Conservation (phyloP, 2,888 invertebrate genomes). For the Helleia helle region DNA sequence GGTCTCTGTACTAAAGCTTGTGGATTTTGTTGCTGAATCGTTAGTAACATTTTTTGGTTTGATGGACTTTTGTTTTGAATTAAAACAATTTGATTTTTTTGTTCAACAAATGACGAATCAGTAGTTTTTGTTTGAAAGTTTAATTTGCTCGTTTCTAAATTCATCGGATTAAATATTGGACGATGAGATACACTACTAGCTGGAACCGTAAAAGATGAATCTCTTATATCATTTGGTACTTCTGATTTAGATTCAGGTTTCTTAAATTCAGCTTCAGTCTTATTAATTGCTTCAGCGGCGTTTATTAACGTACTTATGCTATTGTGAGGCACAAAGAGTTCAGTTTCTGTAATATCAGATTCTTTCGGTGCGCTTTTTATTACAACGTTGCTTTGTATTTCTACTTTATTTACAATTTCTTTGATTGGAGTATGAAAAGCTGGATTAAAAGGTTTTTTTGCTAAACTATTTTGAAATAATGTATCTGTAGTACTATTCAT, state of each 20-base stretch:
- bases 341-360: constrained; percentile 23
- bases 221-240: constrained; percentile 30
- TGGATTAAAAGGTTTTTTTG: constrained; percentile 33
- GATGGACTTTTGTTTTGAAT: constrained; percentile 49
- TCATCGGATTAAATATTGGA: constrained; percentile 40
- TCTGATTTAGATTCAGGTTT: constrained; percentile 39
- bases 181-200: constrained; percentile 20
- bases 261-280: constrained; percentile 39
- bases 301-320: constrained; percentile 44
- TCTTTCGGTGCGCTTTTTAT: constrained; percentile 49
- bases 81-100: constrained; percentile 55
- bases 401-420: constrained; percentile 36
- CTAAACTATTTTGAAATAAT: constrained; percentile 27
- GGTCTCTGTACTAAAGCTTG: constrained; percentile 53
- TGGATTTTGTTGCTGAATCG: constrained; percentile 52
- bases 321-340: constrained; percentile 19
- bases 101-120: constrained; percentile 41
- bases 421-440: constrained; percentile 29
- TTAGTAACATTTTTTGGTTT: constrained; percentile 53
- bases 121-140: constrained; percentile 40
- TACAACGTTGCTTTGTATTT: constrained; percentile 60
- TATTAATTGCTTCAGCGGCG: constrained; percentile 51
- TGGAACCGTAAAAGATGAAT: constrained; percentile 23
- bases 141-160: constrained; percentile 37
- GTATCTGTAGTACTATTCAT: constrained; percentile 40